Evolutionary conservation across 2,113 vertebrate species (phyloP), one percentile per base, ranked within the genome.

Genomic region (Nothobranchius kuhntae): DNA sequence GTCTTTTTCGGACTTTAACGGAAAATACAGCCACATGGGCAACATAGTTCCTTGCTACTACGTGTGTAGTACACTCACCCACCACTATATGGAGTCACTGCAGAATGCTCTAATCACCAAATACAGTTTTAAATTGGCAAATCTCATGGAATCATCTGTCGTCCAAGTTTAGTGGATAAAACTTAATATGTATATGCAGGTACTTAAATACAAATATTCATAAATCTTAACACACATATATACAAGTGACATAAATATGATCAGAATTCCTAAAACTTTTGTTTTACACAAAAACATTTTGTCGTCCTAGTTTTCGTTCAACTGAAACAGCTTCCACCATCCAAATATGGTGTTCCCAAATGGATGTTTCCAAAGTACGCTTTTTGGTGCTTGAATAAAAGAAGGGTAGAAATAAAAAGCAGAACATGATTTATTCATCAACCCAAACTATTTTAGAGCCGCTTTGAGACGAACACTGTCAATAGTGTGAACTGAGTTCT

Each of bases 401-500:
- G 72, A 73, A 57, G 69, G 68, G n/a, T 40, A 0, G 17, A 51
- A 51, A 47, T 4, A 69, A 75, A 78, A 12, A 55, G 61, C n/a
- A 6, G 10, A 7, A 1, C 38, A 83, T 84, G 75, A 86, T 83
- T 89, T 81, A 86, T 89, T 89, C 54, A 87, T 78, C 62, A 65
- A 46, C 26, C 59, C 57, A 61, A 75, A 54, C 24, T 61, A 75
- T 82, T 86, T 81, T 53, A 53, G 63, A 83, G 75, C 69, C 65
- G 61, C 80, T 61, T 21, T 35, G 70, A 67, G 52, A 50, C 15
- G 12, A 75, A 81, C 72, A 44, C 68, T 45, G 53, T 83, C 79
- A 68, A 60, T 72, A 66, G 50, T 63, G 45, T 63, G 67, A 73
- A 71, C 53, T 80, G 64, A 54, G 68, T 71, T 61, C 56, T 59